A percentile compares a stretch with the other conserved stretches of the same genome.
phyloP scores from a whole-genome alignment of 2,113 vertebrate species.

The Bombycilla garrulus region DNA sequence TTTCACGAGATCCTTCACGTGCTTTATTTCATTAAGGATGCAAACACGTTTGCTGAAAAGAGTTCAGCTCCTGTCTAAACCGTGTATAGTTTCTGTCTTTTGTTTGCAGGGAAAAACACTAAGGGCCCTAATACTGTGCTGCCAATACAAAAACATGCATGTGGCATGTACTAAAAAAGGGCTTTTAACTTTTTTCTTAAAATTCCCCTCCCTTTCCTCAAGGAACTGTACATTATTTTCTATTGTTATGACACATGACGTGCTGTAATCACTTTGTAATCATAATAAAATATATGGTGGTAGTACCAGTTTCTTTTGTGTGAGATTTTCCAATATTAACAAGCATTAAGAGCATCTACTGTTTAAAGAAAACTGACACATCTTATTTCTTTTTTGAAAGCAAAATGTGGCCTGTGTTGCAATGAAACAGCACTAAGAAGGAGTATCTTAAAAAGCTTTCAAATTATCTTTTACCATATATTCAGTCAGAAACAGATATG shows the following conservation, averaged over 20 bases:
- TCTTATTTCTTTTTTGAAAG: neutral
- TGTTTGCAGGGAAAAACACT: neutral
- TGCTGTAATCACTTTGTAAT: neutral
- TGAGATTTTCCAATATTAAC: neutral
- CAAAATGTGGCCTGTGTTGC: neutral
- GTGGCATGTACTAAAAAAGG: neutral
- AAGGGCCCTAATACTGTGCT: neutral
- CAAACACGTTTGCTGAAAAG: neutral
- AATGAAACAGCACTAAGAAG: neutral
- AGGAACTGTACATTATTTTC: neutral
- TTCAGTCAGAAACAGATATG: neutral
- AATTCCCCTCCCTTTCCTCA: neutral
- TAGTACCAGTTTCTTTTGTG: neutral
- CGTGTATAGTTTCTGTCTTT: neutral
- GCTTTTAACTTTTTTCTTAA: neutral
- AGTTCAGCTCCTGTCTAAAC: neutral
- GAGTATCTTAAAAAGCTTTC: neutral
- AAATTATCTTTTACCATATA: neutral
- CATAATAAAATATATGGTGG: neutral
- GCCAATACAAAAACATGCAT: neutral
- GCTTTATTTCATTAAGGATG: neutral
- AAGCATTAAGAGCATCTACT: neutral
- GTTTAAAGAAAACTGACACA: neutral
- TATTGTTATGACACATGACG: neutral
- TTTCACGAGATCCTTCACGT: neutral